Evolutionary conservation across 2,888 invertebrate species (phyloP).

Genomic region (Tridacna crocea): DNA sequence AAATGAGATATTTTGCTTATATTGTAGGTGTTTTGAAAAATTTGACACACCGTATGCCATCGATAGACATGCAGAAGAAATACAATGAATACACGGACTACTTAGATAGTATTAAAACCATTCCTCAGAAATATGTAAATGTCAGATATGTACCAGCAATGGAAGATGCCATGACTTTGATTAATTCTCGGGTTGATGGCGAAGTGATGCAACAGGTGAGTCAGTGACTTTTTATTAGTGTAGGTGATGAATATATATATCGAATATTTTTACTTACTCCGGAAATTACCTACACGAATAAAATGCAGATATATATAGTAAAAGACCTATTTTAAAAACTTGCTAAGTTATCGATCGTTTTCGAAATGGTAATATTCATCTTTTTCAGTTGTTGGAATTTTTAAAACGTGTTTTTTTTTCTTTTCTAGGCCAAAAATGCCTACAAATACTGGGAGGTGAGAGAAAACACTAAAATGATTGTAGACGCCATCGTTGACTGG

Average conservation of each 20-base stretch:
- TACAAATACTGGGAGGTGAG: slow-evolving; percentile 72
- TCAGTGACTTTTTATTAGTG: not conserved
- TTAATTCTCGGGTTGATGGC: not conserved
- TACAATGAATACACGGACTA: slow-evolving; percentile 14
- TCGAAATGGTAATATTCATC: too few species aligned
- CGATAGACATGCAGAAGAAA: not conserved
- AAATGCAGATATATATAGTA: too few species aligned
- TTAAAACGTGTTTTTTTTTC: not conserved
- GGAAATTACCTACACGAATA: too few species aligned
- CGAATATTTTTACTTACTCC: too few species aligned
- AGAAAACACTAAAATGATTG: slow-evolving; percentile 59
- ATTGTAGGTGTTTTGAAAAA: slow-evolving; percentile 1
- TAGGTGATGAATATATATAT: too few species aligned
- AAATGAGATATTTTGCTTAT: not conserved
- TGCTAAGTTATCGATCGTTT: too few species aligned
- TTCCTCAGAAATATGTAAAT: slow-evolving; percentile 6
- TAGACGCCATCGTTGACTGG: slow-evolving; percentile 52
- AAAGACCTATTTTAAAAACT: too few species aligned
- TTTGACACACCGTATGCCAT: not conserved
- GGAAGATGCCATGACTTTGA: slow-evolving; percentile 2
- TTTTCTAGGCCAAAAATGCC: slow-evolving; percentile 65
- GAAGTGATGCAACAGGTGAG: slow-evolving; percentile 11
- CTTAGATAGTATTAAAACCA: not conserved
- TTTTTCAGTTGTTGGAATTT: not conserved
- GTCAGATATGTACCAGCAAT: slow-evolving; percentile 11